A percentile compares a stretch with the other conserved stretches of the same genome.
These are phyloP conservation scores for Myathropa florea DNA, from an alignment of 2,888 invertebrate species.

Conservation along the genomic window DNA sequence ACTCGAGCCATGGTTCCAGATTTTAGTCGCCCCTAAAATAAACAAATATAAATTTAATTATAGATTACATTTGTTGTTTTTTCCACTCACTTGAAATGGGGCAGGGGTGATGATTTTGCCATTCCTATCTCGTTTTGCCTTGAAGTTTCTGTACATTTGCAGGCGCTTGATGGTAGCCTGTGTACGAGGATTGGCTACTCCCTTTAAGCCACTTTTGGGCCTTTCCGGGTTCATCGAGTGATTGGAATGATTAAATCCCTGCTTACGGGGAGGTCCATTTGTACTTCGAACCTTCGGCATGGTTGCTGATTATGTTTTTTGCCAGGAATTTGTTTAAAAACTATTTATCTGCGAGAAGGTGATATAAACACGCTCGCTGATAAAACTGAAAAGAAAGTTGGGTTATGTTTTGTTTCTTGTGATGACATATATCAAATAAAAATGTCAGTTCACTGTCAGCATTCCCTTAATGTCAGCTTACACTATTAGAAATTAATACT, in stretches of 20 bases:
- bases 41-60: background rate
- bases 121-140: constrained; percentile 93
- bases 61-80: background rate
- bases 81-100: constrained; percentile 89
- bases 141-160: constrained; percentile 99
- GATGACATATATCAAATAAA: constrained; percentile 22
- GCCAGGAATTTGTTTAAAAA: background rate
- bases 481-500: too few species aligned
- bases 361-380: constrained; percentile 58
- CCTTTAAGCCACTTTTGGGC: constrained; percentile 88
- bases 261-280: constrained; percentile 88
- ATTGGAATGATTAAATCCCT: constrained; percentile 91
- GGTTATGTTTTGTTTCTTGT: constrained; percentile 39
- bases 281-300: constrained; percentile 90
- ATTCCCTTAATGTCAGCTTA: background rate
- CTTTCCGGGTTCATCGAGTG: constrained; percentile 98
- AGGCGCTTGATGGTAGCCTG: constrained; percentile 97
- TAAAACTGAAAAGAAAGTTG: constrained; percentile 39
- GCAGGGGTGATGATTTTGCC: constrained; percentile 97
- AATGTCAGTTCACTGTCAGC: background rate
- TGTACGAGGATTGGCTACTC: constrained; percentile 91
- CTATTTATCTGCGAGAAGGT: constrained; percentile 22
- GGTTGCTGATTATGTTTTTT: constrained; percentile 69
- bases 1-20: constrained; percentile 96
- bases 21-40: constrained; percentile 85